Base-by-base conservation (phyloP, 2,888 invertebrate genomes). In the Eurytoma californica region DNA sequence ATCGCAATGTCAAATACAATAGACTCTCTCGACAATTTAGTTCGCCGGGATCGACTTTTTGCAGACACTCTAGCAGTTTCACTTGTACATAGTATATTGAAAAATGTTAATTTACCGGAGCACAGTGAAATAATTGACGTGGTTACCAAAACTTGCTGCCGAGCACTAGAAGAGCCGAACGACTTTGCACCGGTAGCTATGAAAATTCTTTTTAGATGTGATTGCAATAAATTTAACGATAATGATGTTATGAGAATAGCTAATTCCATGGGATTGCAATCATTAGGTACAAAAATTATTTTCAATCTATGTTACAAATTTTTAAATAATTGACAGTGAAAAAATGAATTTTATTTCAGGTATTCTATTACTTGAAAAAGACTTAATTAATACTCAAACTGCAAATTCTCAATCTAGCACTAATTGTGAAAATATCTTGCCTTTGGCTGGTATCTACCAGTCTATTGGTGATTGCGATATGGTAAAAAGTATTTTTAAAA, bases 401-500 rank as follows among this genome's bases (percentile, higher is more conserved):
- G 24, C 18, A 30, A 18, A 9, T 30, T 12, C 49, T 57, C 28
- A 13, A 51, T 20, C 7, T 39, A 65, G 20, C n/a, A 1, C 39
- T 39, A 39, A 39, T 39, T 9, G 39, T 5, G 9, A n/a, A n/a
- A n/a, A 88, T 80, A 93, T 93, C 92, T 82, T 92, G 1, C 91
- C 92, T 84, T 86, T 93, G 20, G 92, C 92, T 0, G 91, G 90
- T 82, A 89, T 95, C 65, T 94, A 95, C 86, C 92, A 93, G 86
- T 92, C 92, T 16, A 88, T 94, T 82, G 92, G 92, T 63, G 93
- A 94, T 83, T 92, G 91, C 88, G 94, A 95, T 86, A 90, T 93
- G 14, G 92, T 94, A 0, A 91, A 92, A 74, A 92, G 93, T 24
- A 93, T 94, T 83, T 94, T 94, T 84, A 39, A 30, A 28, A 78